Conservation (phyloP, 2,797 vertebrate genomes). For the Tenualosa thibaudeaui region DNA sequence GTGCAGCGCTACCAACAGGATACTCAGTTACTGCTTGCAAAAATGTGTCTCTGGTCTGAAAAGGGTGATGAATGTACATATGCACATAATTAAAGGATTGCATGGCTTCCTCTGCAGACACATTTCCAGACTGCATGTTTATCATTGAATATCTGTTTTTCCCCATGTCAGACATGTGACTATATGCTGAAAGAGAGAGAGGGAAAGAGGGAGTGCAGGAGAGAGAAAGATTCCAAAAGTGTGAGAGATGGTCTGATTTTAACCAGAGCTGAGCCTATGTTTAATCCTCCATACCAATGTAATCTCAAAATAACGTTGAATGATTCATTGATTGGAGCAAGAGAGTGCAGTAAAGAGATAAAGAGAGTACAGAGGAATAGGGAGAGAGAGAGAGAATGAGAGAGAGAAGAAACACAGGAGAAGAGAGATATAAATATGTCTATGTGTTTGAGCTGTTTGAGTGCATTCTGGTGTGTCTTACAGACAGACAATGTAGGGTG, state of each 20-base stretch:
- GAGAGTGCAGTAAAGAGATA: background rate
- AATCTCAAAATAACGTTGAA: constrained; percentile 13
- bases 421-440: background rate
- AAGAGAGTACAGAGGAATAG: background rate
- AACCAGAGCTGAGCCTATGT: background rate
- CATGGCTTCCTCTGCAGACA: background rate
- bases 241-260: background rate
- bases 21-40: background rate
- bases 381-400: constrained; percentile 48
- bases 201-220: background rate
- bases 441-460: background rate
- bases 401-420: constrained; percentile 17
- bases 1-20: background rate
- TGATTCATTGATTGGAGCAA: background rate
- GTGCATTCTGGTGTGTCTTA: background rate
- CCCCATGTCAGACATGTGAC: background rate
- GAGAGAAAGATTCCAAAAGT: background rate
- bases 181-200: background rate
- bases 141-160: background rate
- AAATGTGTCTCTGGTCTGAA: background rate
- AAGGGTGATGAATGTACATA: background rate
- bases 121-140: background rate
- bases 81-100: constrained; percentile 4
- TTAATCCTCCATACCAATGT: background rate
- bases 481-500: background rate